These are phyloP conservation scores for Spialia ferax DNA, from an alignment of 2,888 invertebrate genomes.

Conservation along the genomic window DNA sequence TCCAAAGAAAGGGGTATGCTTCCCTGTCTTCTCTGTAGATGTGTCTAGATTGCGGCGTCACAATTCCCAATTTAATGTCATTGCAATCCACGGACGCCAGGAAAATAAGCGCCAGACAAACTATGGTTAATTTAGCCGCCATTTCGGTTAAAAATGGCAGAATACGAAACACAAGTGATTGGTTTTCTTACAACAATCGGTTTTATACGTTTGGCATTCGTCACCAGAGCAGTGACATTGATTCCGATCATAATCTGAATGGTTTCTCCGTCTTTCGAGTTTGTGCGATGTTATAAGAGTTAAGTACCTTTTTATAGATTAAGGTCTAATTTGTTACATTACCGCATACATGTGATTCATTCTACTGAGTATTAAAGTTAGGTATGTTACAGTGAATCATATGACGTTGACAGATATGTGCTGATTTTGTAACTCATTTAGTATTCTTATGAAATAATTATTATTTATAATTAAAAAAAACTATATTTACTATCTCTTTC, in stretches of 20 bases:
- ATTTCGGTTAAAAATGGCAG: not conserved
- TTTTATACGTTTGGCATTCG: conserved; percentile 40
- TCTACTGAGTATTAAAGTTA: conserved; percentile 4
- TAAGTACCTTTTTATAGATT: conserved; percentile 12
- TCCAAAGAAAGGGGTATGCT: conserved; percentile 73
- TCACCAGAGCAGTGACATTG: conserved; percentile 32
- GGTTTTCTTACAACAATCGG: conserved; percentile 20
- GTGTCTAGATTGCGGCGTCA: conserved; percentile 55
- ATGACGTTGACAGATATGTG: too few relatives aligned
- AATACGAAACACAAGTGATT: conserved; percentile 38
- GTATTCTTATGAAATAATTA: too few relatives aligned
- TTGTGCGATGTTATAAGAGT: conserved; percentile 13
- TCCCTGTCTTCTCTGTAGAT: conserved; percentile 68
- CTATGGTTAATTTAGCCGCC: conserved; percentile 17
- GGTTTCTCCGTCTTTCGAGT: conserved; percentile 19
- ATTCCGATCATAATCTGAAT: conserved; percentile 43
- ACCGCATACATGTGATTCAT: conserved; percentile 9
- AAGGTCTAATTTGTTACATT: conserved; percentile 21
- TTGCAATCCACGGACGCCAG: conserved; percentile 47
- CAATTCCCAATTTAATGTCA: conserved; percentile 60
- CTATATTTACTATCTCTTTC: too few relatives aligned
- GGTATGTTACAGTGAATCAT: not conserved
- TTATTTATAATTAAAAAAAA: too few relatives aligned
- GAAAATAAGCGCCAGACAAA: conserved; percentile 2
- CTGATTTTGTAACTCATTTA: too few relatives aligned